Evolutionary conservation across 2,888 invertebrate genomes (phyloP).

Genomic region (Sicus ferrugineus): DNA sequence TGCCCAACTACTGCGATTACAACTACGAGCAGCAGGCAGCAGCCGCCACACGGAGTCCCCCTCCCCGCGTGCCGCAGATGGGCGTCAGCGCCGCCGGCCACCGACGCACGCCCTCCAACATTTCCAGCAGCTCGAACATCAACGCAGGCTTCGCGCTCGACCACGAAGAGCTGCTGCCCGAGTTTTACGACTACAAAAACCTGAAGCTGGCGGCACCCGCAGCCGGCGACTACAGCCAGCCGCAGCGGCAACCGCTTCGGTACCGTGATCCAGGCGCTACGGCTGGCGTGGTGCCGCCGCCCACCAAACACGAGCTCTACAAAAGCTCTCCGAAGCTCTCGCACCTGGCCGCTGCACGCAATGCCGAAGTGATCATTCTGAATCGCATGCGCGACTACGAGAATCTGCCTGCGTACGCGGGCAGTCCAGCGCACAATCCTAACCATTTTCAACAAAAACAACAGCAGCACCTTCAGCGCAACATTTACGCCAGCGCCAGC

Average conservation of each 20-base stretch:
- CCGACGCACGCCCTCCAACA: conserved; percentile 80
- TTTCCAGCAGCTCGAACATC: conserved; percentile 70
- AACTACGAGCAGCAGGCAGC: conserved; percentile 52
- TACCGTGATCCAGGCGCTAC: conserved; percentile 37
- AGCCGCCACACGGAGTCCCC: conserved; percentile 58
- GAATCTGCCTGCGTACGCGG: conserved; percentile 49
- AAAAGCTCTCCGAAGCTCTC: conserved; percentile 55
- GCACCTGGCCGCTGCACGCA: conserved; percentile 40
- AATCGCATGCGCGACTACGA: conserved; percentile 58
- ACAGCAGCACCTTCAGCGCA: conserved; percentile 38
- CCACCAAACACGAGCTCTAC: conserved; percentile 56
- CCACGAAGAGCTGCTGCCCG: conserved; percentile 66
- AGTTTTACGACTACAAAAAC: conserved; percentile 56
- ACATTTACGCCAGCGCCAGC: neutral
- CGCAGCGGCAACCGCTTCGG: conserved; percentile 35
- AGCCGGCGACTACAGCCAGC: conserved; percentile 37
- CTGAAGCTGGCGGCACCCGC: conserved; percentile 37
- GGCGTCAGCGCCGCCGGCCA: conserved; percentile 67
- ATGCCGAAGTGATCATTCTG: conserved; percentile 38
- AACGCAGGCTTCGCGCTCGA: conserved; percentile 73
- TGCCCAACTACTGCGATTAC: conserved; percentile 62
- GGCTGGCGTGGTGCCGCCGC: conserved; percentile 43
- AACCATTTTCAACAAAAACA: conserved; percentile 39
- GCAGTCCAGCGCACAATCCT: conserved; percentile 53
- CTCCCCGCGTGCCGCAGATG: conserved; percentile 64